phyloP scores from a whole-genome alignment of 53 echinoderm and acorn worm genomes.

The Pentamera pediparva region DNA sequence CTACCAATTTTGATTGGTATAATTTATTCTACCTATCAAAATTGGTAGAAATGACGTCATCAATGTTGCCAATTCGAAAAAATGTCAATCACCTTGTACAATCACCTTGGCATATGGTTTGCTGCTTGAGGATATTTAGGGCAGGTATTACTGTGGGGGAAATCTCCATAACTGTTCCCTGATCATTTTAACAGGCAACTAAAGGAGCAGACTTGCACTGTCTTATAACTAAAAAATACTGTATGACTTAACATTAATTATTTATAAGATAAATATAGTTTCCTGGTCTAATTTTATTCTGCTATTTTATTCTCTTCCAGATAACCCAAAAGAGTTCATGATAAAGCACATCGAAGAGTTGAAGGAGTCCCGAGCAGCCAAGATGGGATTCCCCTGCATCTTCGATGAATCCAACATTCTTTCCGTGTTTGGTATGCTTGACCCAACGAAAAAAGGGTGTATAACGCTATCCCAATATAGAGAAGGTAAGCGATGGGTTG shows the following conservation, averaged over 20 bases:
- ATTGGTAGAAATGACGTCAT: too few relatives aligned
- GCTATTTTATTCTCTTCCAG: slow-evolving; percentile 50
- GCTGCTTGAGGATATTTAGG: too few relatives aligned
- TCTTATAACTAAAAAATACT: too few relatives aligned
- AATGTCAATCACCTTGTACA: too few relatives aligned
- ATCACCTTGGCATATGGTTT: too few relatives aligned
- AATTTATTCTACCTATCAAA: too few relatives aligned
- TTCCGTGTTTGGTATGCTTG: slow-evolving; percentile 94
- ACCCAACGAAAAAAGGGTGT: slow-evolving; percentile 91
- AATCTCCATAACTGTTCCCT: not conserved
- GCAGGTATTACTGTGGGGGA: too few relatives aligned
- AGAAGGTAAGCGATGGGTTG: slow-evolving; percentile 53
- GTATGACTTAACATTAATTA: not conserved
- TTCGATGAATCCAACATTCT: slow-evolving; percentile 93
- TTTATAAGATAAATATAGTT: not conserved
- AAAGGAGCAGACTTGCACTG: too few relatives aligned
- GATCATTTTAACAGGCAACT: not conserved
- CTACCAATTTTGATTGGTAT: too few relatives aligned
- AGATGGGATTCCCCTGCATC: slow-evolving; percentile 86
- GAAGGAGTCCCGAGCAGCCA: slow-evolving; percentile 83
- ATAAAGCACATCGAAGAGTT: slow-evolving; percentile 72
- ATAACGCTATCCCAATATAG: slow-evolving; percentile 77
- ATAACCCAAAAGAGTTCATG: slow-evolving; percentile 95
- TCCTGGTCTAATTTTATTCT: too few relatives aligned
- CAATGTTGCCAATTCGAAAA: too few relatives aligned